phyloP scores from a whole-genome alignment of 2,113 vertebrate species.

The Eublepharis macularius region DNA sequence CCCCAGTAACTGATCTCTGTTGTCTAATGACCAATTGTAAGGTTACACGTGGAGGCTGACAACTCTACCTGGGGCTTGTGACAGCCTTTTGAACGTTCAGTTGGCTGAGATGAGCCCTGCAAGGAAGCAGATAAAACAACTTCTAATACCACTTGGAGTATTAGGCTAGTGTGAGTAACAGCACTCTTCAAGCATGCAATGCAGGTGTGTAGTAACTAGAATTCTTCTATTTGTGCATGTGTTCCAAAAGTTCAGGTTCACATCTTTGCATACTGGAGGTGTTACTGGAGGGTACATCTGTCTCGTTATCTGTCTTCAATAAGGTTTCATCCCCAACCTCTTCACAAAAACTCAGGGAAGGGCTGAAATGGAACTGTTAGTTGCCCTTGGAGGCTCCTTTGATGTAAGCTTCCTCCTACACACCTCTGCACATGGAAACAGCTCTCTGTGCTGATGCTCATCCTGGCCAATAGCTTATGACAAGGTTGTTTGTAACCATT shows the following conservation, averaged over 20 bases:
- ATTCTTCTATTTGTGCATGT: not conserved
- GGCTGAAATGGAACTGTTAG: not conserved
- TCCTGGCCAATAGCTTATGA: not conserved
- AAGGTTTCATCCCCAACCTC: not conserved
- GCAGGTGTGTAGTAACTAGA: not conserved
- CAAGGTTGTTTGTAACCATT: not conserved
- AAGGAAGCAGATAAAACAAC: too few species aligned
- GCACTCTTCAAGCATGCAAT: not conserved
- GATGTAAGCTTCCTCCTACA: too few species aligned
- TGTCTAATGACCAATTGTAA: too few species aligned
- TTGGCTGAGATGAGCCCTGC: slow-evolving; percentile 55
- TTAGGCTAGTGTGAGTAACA: not conserved
- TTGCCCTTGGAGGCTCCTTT: not conserved
- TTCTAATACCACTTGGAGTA: fast-evolving
- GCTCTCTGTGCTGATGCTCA: not conserved
- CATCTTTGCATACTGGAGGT: not conserved
- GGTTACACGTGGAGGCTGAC: too few species aligned
- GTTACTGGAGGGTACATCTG: not conserved
- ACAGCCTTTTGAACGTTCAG: too few species aligned
- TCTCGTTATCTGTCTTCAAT: not conserved
- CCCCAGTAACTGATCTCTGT: too few species aligned
- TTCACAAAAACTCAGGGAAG: not conserved
- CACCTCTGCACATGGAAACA: not conserved
- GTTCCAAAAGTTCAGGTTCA: not conserved
- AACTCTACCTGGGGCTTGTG: too few species aligned